These are phyloP conservation scores for Vimba vimba DNA, from an alignment of 2,113 vertebrate genomes.

Conservation along the genomic window DNA sequence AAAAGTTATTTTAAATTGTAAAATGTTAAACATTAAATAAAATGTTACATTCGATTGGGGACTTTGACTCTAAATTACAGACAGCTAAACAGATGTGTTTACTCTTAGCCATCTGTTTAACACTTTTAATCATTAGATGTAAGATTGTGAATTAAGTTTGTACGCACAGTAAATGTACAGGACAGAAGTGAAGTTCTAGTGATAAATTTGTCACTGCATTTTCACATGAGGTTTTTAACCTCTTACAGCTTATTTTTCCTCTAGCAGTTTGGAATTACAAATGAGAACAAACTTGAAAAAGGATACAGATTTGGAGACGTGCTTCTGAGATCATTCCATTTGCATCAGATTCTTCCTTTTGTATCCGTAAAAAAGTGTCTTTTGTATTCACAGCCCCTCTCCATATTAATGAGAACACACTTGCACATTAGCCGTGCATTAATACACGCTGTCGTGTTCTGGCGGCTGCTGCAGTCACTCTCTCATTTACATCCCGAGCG, in stretches of 20 bases:
- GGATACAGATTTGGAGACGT: constrained; percentile 15
- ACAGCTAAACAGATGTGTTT: background rate
- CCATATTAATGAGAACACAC: constrained; percentile 31
- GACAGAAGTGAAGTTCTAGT: background rate
- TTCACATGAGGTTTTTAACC: background rate
- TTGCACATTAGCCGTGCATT: constrained; percentile 42
- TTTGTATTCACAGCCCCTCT: constrained; percentile 26
- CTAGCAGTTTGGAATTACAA: constrained; percentile 7
- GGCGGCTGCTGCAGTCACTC: constrained; percentile 30
- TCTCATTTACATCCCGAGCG: constrained; percentile 39
- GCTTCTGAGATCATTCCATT: constrained; percentile 14
- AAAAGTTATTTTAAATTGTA: background rate
- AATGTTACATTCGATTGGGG: background rate
- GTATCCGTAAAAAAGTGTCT: background rate
- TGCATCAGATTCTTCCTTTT: constrained; percentile 9
- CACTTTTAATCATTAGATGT: background rate
- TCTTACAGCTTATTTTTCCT: background rate
- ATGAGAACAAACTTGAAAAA: constrained; percentile 12
- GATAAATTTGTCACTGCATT: background rate
- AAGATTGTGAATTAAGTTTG: background rate
- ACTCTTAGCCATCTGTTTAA: background rate
- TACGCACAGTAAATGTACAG: background rate
- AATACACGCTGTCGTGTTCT: constrained; percentile 24
- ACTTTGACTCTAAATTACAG: background rate
- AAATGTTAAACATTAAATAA: background rate